Conservation (phyloP, 2,888 invertebrate genomes). For the Eristalinus sepulchralis region DNA sequence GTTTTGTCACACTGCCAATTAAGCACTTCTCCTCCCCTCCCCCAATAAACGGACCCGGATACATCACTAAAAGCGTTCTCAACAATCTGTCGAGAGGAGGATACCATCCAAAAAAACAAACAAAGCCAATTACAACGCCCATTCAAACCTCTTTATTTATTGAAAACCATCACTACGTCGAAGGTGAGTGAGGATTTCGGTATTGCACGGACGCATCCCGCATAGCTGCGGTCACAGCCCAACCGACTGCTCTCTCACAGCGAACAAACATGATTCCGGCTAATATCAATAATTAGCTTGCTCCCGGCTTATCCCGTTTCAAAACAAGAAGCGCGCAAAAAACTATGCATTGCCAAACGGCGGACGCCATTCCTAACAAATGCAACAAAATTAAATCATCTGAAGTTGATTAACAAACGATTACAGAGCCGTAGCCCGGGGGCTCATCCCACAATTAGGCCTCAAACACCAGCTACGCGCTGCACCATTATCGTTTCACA, state of each 20-base stretch:
- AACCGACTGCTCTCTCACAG: neutral
- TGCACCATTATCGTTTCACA: conserved; percentile 52
- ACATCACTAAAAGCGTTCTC: no score
- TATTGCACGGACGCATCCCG: neutral
- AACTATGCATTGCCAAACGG: neutral
- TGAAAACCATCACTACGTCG: neutral
- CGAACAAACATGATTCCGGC: neutral
- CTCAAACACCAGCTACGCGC: conserved; percentile 33
- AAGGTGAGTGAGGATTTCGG: neutral
- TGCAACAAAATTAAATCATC: conserved; percentile 44
- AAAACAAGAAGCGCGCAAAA: neutral
- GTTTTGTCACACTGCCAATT: no score
- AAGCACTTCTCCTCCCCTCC: no score
- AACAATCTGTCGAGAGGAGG: no score
- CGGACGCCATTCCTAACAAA: conserved; percentile 20
- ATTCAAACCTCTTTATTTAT: neutral
- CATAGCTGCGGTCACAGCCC: neutral
- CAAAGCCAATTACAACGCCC: neutral
- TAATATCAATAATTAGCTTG: conserved; percentile 23
- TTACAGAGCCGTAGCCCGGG: conserved; percentile 14
- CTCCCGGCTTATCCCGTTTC: neutral
- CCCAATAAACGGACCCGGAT: no score
- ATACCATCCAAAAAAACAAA: neutral
- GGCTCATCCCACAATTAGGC: conserved; percentile 11
- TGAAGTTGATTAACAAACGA: conserved; percentile 48